A percentile compares a stretch with the other conserved stretches of the same genome.
Evolutionary conservation across 2,113 vertebrate genomes (phyloP).

Genomic region (Datnioides undecimradiatus): DNA sequence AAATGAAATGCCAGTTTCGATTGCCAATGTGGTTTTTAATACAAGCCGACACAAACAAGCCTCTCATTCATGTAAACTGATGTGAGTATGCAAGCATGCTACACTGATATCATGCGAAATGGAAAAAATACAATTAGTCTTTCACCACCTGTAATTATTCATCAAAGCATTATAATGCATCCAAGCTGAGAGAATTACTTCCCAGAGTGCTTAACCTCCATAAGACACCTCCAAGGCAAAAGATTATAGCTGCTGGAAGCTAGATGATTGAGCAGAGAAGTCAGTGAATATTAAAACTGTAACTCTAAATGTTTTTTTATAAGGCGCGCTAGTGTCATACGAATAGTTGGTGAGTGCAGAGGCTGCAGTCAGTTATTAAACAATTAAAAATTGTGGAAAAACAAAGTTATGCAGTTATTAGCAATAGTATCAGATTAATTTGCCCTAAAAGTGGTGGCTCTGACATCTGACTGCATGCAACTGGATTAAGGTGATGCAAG

Average conservation of each 20-base stretch:
- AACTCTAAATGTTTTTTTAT: constrained; percentile 20
- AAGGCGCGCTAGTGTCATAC: constrained; percentile 6
- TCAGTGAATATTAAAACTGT: constrained; percentile 33
- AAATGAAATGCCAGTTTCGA: constrained; percentile 27
- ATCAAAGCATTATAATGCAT: constrained; percentile 54
- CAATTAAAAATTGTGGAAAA: constrained; percentile 3
- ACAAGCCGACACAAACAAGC: constrained; percentile 53
- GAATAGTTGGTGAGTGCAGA: not conserved
- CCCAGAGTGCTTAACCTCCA: constrained; percentile 47
- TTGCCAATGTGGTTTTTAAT: constrained; percentile 39
- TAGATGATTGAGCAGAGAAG: constrained; percentile 13
- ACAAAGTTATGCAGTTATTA: not conserved
- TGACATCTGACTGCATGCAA: not conserved
- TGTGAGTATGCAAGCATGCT: constrained; percentile 28
- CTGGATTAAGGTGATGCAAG: too few species aligned
- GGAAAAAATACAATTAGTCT: constrained; percentile 67
- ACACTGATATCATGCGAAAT: constrained; percentile 53
- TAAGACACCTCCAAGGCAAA: constrained; percentile 40
- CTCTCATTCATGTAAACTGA: constrained; percentile 44
- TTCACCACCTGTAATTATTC: constrained; percentile 70
- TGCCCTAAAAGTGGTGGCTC: not conserved
- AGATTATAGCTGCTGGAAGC: constrained; percentile 35
- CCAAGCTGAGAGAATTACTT: constrained; percentile 59
- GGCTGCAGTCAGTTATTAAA: constrained; percentile 6
- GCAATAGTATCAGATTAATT: not conserved